Percentiles rank a stretch among this genome's conserved stretches.
Conservation (phyloP, 2,888 invertebrate species). For the Scrobipalpa atriplicella region DNA sequence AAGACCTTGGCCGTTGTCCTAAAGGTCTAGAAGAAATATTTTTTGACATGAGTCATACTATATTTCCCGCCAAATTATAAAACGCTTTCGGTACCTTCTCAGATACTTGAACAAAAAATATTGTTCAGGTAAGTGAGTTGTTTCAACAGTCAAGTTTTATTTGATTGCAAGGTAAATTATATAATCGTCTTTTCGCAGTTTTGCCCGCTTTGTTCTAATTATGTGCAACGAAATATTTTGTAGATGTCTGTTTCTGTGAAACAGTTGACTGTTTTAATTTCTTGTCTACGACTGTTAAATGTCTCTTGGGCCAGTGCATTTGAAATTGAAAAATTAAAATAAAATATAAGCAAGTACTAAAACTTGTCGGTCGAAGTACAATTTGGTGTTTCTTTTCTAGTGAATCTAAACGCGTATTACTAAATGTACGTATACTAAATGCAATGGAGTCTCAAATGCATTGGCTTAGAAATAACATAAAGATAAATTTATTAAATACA, state of each 20-base stretch:
- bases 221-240: conserved; percentile 60
- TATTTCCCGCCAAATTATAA: conserved; percentile 7
- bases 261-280: conserved; percentile 33
- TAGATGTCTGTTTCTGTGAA: conserved; percentile 51
- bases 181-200: conserved; percentile 4
- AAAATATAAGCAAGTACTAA: background rate
- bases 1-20: too few relatives aligned
- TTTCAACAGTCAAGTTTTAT: background rate
- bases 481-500: background rate
- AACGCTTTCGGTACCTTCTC: background rate
- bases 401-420: too few relatives aligned
- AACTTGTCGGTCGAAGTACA: conserved; percentile 3
- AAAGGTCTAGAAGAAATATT: background rate
- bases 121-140: background rate
- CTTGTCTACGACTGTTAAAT: conserved; percentile 20
- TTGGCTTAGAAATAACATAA: background rate
- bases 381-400: background rate
- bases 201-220: conserved; percentile 13
- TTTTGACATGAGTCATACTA: background rate
- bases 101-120: background rate
- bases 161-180: conserved; percentile 3
- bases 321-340: background rate
- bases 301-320: conserved; percentile 15
- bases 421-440: too few relatives aligned
- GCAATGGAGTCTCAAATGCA: background rate